phyloP scores from a whole-genome alignment of 2,888 invertebrate species.

The Tetrapedia diversipes region DNA sequence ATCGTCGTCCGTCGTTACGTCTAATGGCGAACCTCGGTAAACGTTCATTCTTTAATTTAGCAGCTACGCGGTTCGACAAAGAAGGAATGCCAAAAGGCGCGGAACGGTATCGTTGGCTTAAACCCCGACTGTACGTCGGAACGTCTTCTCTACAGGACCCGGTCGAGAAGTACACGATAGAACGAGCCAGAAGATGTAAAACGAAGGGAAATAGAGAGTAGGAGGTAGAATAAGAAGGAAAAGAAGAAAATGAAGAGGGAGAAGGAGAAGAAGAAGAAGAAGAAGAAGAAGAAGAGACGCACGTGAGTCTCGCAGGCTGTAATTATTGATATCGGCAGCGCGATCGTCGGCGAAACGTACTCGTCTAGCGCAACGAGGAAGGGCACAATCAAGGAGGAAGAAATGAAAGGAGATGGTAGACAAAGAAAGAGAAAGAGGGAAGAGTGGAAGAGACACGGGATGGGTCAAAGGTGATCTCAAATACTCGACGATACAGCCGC shows the following conservation, averaged over 20 bases:
- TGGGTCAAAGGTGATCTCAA: slow-evolving; percentile 65
- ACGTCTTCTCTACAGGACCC: neutral
- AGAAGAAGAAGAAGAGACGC: slow-evolving; percentile 47
- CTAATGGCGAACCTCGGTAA: slow-evolving; percentile 3
- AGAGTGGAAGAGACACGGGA: slow-evolving; percentile 47
- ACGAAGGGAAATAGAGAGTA: too few species aligned
- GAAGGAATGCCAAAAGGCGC: slow-evolving; percentile 19
- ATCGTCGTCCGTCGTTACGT: neutral
- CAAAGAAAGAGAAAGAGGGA: slow-evolving; percentile 10
- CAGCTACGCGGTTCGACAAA: slow-evolving; percentile 13
- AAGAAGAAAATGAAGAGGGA: neutral
- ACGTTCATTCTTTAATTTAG: slow-evolving; percentile 24
- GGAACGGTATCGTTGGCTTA: slow-evolving; percentile 21
- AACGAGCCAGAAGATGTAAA: neutral
- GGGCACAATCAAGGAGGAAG: slow-evolving; percentile 32
- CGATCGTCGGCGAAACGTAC: slow-evolving; percentile 60
- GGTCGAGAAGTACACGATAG: neutral
- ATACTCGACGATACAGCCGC: slow-evolving; percentile 55
- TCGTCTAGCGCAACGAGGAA: slow-evolving; percentile 42
- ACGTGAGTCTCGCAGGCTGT: slow-evolving; percentile 61
- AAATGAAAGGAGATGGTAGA: slow-evolving; percentile 32
- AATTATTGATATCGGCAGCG: slow-evolving; percentile 71
- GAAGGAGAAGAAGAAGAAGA: neutral
- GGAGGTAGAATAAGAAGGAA: too few species aligned
- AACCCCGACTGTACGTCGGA: neutral